phyloP scores from a whole-genome alignment of 2,113 vertebrate species.

The Tringa solitaria region DNA sequence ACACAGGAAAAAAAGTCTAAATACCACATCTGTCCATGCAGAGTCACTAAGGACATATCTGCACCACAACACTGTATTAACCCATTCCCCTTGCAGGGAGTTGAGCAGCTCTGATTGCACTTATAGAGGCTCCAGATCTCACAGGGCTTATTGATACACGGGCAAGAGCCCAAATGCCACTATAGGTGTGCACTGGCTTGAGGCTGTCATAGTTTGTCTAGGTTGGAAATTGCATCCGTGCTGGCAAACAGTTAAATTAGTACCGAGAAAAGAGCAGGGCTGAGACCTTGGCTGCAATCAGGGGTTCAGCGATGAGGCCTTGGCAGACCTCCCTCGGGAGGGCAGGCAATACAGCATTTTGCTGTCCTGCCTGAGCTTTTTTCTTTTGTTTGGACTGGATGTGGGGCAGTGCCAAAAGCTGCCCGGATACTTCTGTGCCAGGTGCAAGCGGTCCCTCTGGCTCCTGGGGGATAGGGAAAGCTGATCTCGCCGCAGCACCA shows the following conservation, averaged over 20 bases:
- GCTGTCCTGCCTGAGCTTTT: not conserved
- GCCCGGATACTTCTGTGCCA: not conserved
- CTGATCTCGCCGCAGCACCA: not conserved
- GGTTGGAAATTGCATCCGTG: not conserved
- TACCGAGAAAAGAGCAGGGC: not conserved
- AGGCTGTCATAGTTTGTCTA: not conserved
- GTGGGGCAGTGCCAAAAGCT: not conserved
- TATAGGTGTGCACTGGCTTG: not conserved
- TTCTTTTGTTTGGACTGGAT: not conserved
- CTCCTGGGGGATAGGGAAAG: not conserved
- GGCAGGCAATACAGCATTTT: not conserved
- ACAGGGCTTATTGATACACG: not conserved
- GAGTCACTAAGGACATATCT: not conserved
- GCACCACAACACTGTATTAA: rapidly evolving
- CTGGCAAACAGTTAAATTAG: not conserved
- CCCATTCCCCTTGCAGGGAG: not conserved
- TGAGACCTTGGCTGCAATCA: not conserved
- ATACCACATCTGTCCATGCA: not conserved
- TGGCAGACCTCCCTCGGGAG: not conserved
- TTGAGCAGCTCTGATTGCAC: not conserved
- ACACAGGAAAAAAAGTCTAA: not conserved
- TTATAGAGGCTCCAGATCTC: too few relatives aligned
- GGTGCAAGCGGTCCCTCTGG: not conserved
- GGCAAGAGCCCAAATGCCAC: not conserved
- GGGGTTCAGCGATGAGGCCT: not conserved